These are phyloP conservation scores for Choristoneura rosaceana DNA, from an alignment of 2,888 invertebrate species.

Conservation along the genomic window DNA sequence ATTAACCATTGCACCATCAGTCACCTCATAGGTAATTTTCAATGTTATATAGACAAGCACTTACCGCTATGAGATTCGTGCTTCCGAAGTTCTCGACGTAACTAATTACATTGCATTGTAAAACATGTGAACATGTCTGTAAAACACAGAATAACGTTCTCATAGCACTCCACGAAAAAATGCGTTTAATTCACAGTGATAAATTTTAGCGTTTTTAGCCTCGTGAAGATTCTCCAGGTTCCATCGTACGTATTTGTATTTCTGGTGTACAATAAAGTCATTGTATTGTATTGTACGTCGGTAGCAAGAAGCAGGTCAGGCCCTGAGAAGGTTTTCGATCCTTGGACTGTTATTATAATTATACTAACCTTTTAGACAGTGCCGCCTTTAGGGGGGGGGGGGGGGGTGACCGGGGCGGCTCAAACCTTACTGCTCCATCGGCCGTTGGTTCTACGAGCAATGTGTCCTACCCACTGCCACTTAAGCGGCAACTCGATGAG, in stretches of 20 bases:
- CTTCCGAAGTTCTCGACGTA: conserved; percentile 18
- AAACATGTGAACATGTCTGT: conserved; percentile 26
- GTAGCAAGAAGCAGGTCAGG: too few species aligned
- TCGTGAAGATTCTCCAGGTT: neutral
- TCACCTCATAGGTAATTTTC: neutral
- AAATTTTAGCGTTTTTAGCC: neutral
- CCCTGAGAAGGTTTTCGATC: too few species aligned
- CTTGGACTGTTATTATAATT: too few species aligned
- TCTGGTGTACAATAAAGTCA: too few species aligned
- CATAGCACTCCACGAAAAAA: conserved; percentile 9
- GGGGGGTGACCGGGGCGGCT: too few species aligned
- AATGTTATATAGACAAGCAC: neutral
- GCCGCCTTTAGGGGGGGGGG: too few species aligned
- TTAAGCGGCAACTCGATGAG: too few species aligned
- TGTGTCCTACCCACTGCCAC: too few species aligned
- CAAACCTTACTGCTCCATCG: too few species aligned
- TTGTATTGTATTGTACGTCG: too few species aligned
- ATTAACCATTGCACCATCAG: conserved; percentile 3
- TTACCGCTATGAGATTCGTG: conserved; percentile 1
- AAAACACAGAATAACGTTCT: conserved; percentile 29
- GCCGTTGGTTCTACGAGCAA: too few species aligned
- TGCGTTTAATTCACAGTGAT: conserved; percentile 1
- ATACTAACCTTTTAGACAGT: too few species aligned
- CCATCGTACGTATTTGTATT: neutral
- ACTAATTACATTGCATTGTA: conserved; percentile 34